phyloP scores from a whole-genome alignment of 2,888 invertebrate species.

The Agriopis marginaria region DNA sequence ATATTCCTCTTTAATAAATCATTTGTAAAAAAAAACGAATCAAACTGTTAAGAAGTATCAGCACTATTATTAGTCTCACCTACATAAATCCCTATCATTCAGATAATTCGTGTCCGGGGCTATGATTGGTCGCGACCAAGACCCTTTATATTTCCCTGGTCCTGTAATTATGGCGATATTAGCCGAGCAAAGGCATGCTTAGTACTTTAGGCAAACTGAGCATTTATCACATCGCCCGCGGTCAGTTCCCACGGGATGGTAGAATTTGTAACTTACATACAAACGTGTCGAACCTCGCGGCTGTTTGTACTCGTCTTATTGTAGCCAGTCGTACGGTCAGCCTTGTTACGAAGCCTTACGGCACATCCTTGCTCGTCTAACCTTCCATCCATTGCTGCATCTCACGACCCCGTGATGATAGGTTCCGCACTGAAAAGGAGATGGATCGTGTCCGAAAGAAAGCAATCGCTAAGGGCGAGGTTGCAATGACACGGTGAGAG shows the following conservation, averaged over 20 bases:
- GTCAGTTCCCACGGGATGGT: slow-evolving; percentile 81
- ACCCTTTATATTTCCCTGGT: slow-evolving; percentile 60
- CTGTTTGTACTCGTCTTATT: slow-evolving; percentile 67
- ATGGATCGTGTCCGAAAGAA: slow-evolving; percentile 57
- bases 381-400: slow-evolving; percentile 57
- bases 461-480: slow-evolving; percentile 64
- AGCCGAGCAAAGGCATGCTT: slow-evolving; percentile 68
- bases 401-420: slow-evolving; percentile 40
- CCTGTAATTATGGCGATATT: slow-evolving; percentile 76
- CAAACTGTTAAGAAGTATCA: slow-evolving; percentile 59
- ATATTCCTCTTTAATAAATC: slow-evolving; percentile 47
- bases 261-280: slow-evolving; percentile 76
- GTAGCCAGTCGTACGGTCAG: slow-evolving; percentile 67
- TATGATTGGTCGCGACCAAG: slow-evolving; percentile 53
- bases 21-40: slow-evolving; percentile 53
- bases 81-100: slow-evolving; percentile 63
- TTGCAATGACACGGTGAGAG: slow-evolving; percentile 69
- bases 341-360: slow-evolving; percentile 73
- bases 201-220: slow-evolving; percentile 78
- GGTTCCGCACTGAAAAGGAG: slow-evolving; percentile 41
- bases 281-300: slow-evolving; percentile 75
- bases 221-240: slow-evolving; percentile 80
- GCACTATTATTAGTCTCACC: slow-evolving; percentile 69
- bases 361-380: slow-evolving; percentile 57
- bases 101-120: slow-evolving; percentile 67